Evolutionary conservation across 2,888 invertebrate species (phyloP), one percentile per base, ranked within the genome.

Genomic region (Meta bourneti): DNA sequence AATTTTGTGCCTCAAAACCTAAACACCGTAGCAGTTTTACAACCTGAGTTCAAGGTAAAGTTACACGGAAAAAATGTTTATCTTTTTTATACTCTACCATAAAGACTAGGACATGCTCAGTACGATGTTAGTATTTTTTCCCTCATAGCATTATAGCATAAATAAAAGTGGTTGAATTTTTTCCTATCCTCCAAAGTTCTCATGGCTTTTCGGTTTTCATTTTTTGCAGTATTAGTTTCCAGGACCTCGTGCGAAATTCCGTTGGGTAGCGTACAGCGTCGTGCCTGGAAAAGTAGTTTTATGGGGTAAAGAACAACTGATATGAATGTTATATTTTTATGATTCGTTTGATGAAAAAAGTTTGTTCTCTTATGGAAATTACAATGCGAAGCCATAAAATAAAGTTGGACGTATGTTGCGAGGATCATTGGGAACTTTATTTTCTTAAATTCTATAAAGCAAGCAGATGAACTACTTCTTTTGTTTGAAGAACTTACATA

Each of bases 21-120:
- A 16, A 84, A 82, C 75, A 34, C n/a, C 16, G 48, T 61, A 34
- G 61, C 84, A 75, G 61, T 84, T 84, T 84, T 84, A 84, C 74
- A 84, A 61, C 84, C 48, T 13, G 70, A 20, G 75, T 74, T 84
- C 19, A 34, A 34, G 61, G 52, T 54, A 16, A 52, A 84, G 75
- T 54, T 75, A 34, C 84, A 48, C 34, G 48, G 8, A 75, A 61
- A 71, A 83, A 61, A 51, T 13, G 19, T 82, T 82, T 82, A 82
- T 72, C 72, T 7, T 82, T 82, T 84, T 84, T 84, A 84, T 84
- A 61, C 54, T 19, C 54, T 8, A 49, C 75, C 75, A 84, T 84
- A 84, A 84, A 75, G 74, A 84, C 13, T 61, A 9, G 0, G 9
- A 54, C n/a, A 48, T 61, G 48, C n/a, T 48, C 16, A 9, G 61